Conservation (phyloP, 2,113 vertebrate species). For the Labrus mixtus region DNA sequence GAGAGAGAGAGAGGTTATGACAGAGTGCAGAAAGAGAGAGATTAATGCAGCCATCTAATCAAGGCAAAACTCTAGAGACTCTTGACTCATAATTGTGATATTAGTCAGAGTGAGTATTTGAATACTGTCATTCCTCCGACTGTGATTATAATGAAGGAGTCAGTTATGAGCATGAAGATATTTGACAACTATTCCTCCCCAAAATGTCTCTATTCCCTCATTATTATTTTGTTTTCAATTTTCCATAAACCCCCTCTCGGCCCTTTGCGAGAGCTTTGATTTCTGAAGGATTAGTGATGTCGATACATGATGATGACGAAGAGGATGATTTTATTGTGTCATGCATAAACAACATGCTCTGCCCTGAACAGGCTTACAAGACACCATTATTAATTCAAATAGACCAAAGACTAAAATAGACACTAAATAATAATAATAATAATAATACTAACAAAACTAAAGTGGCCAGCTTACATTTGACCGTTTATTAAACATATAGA, state of each 20-base stretch:
- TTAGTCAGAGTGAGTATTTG: conserved; percentile 65
- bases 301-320: not conserved
- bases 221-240: not conserved
- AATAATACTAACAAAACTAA: too few species aligned
- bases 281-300: not conserved
- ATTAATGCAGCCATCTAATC: conserved; percentile 70
- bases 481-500: not conserved
- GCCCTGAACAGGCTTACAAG: too few species aligned
- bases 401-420: too few species aligned
- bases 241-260: not conserved
- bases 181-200: conserved; percentile 10
- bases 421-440: too few species aligned
- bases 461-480: too few species aligned
- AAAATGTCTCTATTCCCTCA: not conserved
- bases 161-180: conserved; percentile 59
- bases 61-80: conserved; percentile 65
- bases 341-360: too few species aligned
- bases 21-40: not conserved
- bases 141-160: conserved; percentile 63
- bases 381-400: too few species aligned
- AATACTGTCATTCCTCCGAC: conserved; percentile 63
- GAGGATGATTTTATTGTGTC: too few species aligned
- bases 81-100: conserved; percentile 64
- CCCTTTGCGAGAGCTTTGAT: not conserved
- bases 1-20: conserved; percentile 14